Conservation (phyloP, 2,888 invertebrate species). For the Zygaena filipendulae region DNA sequence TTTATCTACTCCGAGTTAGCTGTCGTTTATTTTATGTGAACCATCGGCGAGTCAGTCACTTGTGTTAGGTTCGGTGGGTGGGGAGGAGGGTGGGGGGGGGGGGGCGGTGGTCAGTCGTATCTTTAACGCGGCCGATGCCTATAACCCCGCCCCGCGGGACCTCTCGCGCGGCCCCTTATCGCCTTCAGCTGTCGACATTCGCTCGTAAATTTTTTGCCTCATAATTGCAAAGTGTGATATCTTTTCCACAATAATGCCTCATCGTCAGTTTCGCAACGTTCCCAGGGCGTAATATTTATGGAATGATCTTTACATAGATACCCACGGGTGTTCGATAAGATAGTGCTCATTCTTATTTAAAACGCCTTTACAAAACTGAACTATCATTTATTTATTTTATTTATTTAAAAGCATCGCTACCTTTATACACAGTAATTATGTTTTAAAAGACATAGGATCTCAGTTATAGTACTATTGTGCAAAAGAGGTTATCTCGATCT, state of each 20-base stretch:
- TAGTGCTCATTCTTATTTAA: too few relatives aligned
- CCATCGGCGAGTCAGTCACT: slow-evolving; percentile 17
- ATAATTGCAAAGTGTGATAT: slow-evolving; percentile 27
- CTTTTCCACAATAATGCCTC: slow-evolving; percentile 30
- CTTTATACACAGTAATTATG: too few relatives aligned
- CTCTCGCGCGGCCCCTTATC: slow-evolving; percentile 8
- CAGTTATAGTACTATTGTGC: too few relatives aligned
- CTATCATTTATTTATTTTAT: too few relatives aligned
- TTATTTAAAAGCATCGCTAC: too few relatives aligned
- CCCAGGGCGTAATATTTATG: slow-evolving; percentile 30
- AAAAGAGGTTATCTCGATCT: too few relatives aligned
- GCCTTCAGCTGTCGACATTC: slow-evolving; percentile 4
- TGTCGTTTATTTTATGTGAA: slow-evolving; percentile 30
- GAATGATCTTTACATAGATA: too few relatives aligned
- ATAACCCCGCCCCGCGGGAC: slow-evolving; percentile 18
- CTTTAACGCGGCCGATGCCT: slow-evolving; percentile 30
- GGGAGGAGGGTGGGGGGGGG: too few relatives aligned
- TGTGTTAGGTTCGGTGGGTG: slow-evolving; percentile 12
- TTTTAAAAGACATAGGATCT: too few relatives aligned
- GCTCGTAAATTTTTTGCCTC: slow-evolving; percentile 13
- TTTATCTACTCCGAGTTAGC: slow-evolving; percentile 30
- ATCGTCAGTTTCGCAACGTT: slow-evolving; percentile 35
- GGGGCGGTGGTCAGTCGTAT: slow-evolving; percentile 22
- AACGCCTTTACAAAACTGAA: too few relatives aligned
- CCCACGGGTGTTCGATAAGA: too few relatives aligned